phyloP scores from a whole-genome alignment of 2,888 invertebrate genomes.

The Ceratothoa steindachneri region DNA sequence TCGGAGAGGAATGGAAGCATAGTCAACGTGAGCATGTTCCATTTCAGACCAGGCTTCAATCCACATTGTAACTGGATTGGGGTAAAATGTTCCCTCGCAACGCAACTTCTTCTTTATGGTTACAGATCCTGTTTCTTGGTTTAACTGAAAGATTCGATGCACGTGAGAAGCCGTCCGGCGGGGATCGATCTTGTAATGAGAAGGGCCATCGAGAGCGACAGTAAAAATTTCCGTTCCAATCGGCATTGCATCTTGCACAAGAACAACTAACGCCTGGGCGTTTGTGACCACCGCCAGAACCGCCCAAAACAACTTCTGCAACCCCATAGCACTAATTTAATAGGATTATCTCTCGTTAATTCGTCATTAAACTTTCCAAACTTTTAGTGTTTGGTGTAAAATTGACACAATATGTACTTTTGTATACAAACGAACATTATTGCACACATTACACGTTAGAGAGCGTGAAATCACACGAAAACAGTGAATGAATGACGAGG shows the following conservation, averaged over 20 bases:
- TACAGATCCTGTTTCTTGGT: constrained; percentile 69
- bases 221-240: constrained; percentile 35
- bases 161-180: constrained; percentile 79
- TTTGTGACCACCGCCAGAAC: constrained; percentile 15
- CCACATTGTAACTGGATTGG: constrained; percentile 77
- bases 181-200: constrained; percentile 72
- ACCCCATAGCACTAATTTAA: constrained; percentile 26
- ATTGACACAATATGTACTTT: not conserved
- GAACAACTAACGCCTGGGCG: constrained; percentile 32
- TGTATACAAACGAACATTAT: not conserved
- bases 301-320: constrained; percentile 30
- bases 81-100: constrained; percentile 77
- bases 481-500: not conserved
- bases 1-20: constrained; percentile 73
- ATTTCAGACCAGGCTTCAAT: constrained; percentile 75
- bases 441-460: not conserved
- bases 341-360: not conserved
- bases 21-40: constrained; percentile 62
- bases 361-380: not conserved
- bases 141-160: constrained; percentile 69
- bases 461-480: not conserved
- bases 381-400: not conserved
- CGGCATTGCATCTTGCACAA: constrained; percentile 36
- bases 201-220: constrained; percentile 70
- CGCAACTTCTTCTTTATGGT: constrained; percentile 67